Evolutionary conservation across 2,113 vertebrate genomes (phyloP).

Genomic region (Elachura formosa): DNA sequence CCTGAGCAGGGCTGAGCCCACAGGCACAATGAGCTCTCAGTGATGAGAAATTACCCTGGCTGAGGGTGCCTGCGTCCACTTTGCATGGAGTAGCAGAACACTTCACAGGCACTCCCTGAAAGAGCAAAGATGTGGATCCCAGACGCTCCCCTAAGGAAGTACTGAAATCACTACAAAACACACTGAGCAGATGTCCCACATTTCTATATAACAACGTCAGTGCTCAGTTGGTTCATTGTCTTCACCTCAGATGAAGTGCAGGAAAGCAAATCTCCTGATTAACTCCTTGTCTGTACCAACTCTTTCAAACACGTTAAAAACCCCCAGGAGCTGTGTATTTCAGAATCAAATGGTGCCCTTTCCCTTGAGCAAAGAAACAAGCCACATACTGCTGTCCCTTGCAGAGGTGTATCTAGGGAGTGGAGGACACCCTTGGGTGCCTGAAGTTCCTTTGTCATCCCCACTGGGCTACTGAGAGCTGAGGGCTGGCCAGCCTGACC

Average conservation of each 20-base stretch:
- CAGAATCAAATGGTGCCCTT: background rate
- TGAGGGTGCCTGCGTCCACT: background rate
- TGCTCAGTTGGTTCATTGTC: fast-evolving
- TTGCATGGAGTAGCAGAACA: background rate
- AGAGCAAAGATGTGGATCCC: background rate
- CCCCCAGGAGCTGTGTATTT: background rate
- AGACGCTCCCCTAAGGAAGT: background rate
- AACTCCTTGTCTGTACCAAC: background rate
- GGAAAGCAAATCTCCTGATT: background rate
- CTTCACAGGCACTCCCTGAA: background rate
- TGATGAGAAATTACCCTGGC: background rate
- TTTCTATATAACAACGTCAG: background rate
- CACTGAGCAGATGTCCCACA: background rate
- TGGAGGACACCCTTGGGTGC: background rate
- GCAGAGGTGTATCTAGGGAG: background rate
- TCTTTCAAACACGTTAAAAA: background rate
- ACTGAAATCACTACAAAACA: background rate
- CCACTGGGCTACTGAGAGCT: background rate
- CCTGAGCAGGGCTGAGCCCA: background rate
- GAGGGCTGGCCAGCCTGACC: background rate
- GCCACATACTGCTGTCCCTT: background rate
- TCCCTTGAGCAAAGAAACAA: background rate
- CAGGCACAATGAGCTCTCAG: background rate
- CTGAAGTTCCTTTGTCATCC: background rate
- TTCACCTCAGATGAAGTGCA: background rate